Base-by-base conservation (phyloP, 2,113 vertebrate species). In the Macquaria ambigua region DNA sequence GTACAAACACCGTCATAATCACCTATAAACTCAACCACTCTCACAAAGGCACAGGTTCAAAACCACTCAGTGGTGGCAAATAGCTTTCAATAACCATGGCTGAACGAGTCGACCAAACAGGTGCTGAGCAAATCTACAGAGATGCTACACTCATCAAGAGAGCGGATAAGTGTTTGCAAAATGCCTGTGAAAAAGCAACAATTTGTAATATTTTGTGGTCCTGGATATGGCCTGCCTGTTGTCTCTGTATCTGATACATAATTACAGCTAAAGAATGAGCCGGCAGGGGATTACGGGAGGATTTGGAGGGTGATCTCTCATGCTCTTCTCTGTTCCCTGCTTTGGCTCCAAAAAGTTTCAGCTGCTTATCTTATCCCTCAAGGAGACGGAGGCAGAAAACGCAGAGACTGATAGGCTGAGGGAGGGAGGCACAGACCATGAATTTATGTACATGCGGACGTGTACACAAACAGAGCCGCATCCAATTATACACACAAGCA, bases 251-350 rank as follows among this genome's bases (percentile, higher is more conserved):
- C 82, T 90, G 80, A 91, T 87, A 79, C 78, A 85, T 83, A 82
- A 91, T 92, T 85, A 87, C 64, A 87, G 77, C 67, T 89, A 80
- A 88, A 85, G 74, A 91, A 78, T 59, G 81, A 89, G 68, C 81
- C 81, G n/a, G 79, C 80, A 37, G 66, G 58, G 87, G 81, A 92
- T 94, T 90, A 88, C 20, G 31, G 61, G 69, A 89, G 84, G 87
- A 92, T 92, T 91, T 89, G 72, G 64, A 83, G 66, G 43, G 74
- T 25, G 62, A 90, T 80, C 83, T 90, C 81, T 86, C 66, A 59
- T 78, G 79, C 74, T 79, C 52, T 74, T 23, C 63, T 79, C 50
- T 79, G 20, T 67, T 77, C 25, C 64, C 67, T 67, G 81, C 80
- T 67, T 68, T 79, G 69, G 74, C 77, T 89, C 82, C 77, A 55